Evolutionary conservation across 2,113 vertebrate genomes (phyloP).

Genomic region (Aix galericulata): DNA sequence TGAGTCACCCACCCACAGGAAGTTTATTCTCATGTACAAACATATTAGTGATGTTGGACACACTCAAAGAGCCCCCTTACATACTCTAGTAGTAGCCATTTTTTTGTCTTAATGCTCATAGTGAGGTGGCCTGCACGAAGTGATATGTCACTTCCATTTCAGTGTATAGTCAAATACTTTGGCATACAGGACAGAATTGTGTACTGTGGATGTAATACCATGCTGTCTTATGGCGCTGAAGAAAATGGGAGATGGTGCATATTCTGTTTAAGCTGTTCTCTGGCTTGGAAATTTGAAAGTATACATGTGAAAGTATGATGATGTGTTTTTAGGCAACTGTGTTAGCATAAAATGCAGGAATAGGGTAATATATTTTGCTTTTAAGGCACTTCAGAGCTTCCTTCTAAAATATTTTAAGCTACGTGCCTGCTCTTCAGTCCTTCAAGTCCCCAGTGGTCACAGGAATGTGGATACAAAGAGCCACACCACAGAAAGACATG

Average conservation of each 20-base stretch:
- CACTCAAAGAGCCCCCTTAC: constrained; percentile 13
- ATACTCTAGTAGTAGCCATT: constrained; percentile 22
- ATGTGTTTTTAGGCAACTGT: neutral
- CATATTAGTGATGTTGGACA: constrained; percentile 7
- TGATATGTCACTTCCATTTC: neutral
- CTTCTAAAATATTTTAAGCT: neutral
- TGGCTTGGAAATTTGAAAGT: neutral
- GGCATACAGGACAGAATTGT: neutral
- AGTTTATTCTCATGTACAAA: neutral
- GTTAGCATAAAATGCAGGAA: neutral
- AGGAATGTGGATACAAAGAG: neutral
- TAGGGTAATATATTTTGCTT: neutral
- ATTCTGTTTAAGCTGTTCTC: neutral
- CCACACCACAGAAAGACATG: fast-evolving
- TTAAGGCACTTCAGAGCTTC: neutral
- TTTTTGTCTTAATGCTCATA: constrained; percentile 42
- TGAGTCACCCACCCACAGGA: neutral
- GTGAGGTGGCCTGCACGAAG: neutral
- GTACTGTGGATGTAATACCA: neutral
- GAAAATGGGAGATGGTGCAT: neutral
- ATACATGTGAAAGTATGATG: neutral
- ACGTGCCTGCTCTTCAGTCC: neutral
- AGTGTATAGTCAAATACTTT: neutral
- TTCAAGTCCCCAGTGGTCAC: neutral
- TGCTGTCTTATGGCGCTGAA: neutral